Evolutionary conservation across 2,797 vertebrate genomes (phyloP).

Genomic region (Dendrocincla fuliginosa): DNA sequence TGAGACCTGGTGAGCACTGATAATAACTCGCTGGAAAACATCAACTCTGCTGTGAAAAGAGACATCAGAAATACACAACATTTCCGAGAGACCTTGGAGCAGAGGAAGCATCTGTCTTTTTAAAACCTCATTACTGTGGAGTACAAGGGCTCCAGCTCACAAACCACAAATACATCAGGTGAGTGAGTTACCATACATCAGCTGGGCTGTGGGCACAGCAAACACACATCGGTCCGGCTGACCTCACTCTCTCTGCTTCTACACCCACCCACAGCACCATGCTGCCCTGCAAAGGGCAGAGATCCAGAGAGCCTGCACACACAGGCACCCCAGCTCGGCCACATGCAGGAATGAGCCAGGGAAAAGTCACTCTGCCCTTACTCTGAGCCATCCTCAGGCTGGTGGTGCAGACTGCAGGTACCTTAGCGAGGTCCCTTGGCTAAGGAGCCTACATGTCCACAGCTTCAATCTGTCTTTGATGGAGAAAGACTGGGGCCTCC

Average conservation of each 20-base stretch:
- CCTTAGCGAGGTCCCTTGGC: not conserved
- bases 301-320: not conserved
- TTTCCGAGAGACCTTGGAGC: slow-evolving; percentile 51
- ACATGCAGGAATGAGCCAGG: not conserved
- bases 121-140: slow-evolving; percentile 49
- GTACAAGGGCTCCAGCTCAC: slow-evolving; percentile 13
- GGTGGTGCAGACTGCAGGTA: not conserved
- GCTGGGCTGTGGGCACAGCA: not conserved
- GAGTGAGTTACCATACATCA: slow-evolving; percentile 44
- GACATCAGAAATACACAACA: slow-evolving; percentile 27
- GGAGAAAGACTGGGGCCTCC: not conserved
- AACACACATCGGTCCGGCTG: not conserved
- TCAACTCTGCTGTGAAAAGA: not conserved
- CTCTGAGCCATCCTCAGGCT: not conserved
- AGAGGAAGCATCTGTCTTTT: slow-evolving; percentile 48
- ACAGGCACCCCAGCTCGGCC: not conserved
- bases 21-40: not conserved
- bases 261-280: not conserved
- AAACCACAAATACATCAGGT: slow-evolving; percentile 57
- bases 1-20: not conserved
- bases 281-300: not conserved
- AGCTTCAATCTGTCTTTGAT: not conserved
- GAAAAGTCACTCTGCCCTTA: not conserved
- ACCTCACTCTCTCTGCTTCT: not conserved
- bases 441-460: not conserved